These are phyloP conservation scores for Ennomos erosarius DNA, from an alignment of 2,888 invertebrate genomes.

Conservation along the genomic window DNA sequence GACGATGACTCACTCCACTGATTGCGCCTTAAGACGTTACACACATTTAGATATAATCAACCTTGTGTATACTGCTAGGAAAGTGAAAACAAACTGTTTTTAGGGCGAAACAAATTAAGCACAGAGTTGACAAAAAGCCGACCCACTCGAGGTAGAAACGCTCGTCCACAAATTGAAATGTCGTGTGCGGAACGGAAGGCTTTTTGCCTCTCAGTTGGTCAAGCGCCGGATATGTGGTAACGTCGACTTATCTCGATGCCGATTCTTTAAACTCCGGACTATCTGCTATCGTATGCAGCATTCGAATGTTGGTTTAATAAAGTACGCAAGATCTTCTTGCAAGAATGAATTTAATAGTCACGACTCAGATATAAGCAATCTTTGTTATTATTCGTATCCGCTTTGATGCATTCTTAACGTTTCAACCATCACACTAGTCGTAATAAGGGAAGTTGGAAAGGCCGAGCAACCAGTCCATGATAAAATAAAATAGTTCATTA, in stretches of 20 bases:
- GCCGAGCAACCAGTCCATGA: conserved; percentile 14
- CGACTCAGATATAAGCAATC: conserved; percentile 52
- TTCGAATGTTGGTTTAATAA: conserved; percentile 10
- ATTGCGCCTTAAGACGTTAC: conserved; percentile 17
- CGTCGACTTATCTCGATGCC: conserved; percentile 50
- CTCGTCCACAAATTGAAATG: conserved; percentile 68
- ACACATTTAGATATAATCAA: conserved; percentile 28
- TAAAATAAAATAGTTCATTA: too few relatives aligned
- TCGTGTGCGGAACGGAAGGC: conserved; percentile 80
- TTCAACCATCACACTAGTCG: conserved; percentile 3
- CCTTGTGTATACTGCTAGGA: conserved; percentile 34
- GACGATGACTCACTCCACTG: conserved; percentile 38
- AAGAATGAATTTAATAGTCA: conserved; percentile 51
- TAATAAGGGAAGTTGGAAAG: conserved; percentile 1
- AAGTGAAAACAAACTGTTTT: conserved; percentile 54
- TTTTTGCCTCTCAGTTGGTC: conserved; percentile 68
- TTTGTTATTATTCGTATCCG: conserved; percentile 33
- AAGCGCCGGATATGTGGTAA: conserved; percentile 76
- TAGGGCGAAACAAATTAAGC: conserved; percentile 71
- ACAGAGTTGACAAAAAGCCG: conserved; percentile 74
- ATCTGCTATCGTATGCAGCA: background rate
- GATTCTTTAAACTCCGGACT: conserved; percentile 41
- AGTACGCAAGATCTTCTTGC: conserved; percentile 43
- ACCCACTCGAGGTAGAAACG: conserved; percentile 50
- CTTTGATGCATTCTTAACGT: conserved; percentile 33